These are phyloP conservation scores for Orchesella flavescens DNA, from an alignment of 2,888 invertebrate species.

Conservation along the genomic window DNA sequence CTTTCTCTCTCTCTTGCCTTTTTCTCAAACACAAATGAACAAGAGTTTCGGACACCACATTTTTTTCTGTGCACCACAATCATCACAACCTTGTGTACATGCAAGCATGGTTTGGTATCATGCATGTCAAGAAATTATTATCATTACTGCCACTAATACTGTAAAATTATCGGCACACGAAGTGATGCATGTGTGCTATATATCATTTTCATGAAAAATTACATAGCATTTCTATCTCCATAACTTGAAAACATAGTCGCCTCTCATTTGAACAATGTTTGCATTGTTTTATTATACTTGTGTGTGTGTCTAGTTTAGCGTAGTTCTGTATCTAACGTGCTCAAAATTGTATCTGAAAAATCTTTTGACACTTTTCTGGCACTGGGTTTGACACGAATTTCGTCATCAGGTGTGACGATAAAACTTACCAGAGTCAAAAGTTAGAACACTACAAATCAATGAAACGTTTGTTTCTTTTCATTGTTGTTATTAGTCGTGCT, in stretches of 20 bases:
- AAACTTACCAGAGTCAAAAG: constrained; percentile 31
- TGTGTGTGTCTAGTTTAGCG: not conserved
- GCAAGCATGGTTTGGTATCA: constrained; percentile 42
- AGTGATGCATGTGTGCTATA: constrained; percentile 22
- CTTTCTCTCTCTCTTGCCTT: not conserved
- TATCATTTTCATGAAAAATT: constrained; percentile 11
- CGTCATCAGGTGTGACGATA: constrained; percentile 53
- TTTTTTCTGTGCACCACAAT: constrained; percentile 14
- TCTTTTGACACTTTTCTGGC: constrained; percentile 57
- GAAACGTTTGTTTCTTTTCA: constrained; percentile 45
- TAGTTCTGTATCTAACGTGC: not conserved
- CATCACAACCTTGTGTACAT: constrained; percentile 23
- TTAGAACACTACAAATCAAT: constrained; percentile 36
- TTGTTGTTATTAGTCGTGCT: constrained; percentile 52
- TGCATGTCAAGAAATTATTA: constrained; percentile 50
- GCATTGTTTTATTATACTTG: not conserved
- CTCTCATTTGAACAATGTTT: not conserved
- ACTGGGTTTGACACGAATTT: constrained; percentile 52
- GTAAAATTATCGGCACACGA: constrained; percentile 50
- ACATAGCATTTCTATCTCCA: constrained; percentile 8
- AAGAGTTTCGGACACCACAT: constrained; percentile 14
- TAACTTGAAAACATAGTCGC: not conserved
- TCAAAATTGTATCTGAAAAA: constrained; percentile 10
- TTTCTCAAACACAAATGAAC: constrained; percentile 22
- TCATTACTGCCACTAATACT: constrained; percentile 50